Conservation (phyloP, 2,113 vertebrate genomes). For the Scophthalmus maximus region DNA sequence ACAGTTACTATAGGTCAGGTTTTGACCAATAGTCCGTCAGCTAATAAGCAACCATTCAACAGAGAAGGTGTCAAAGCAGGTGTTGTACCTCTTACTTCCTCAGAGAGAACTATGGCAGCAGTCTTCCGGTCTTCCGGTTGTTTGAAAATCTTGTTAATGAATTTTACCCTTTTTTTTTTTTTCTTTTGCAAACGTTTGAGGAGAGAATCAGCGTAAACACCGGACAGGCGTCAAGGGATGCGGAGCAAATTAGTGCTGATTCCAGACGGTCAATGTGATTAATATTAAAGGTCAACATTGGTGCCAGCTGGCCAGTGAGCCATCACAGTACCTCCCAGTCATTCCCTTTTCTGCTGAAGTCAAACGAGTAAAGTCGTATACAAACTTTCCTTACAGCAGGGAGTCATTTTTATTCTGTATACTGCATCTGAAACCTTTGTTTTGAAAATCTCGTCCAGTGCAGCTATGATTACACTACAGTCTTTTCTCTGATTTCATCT, state of each 20-base stretch:
- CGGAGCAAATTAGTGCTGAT: conserved; percentile 6
- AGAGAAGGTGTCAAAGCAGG: too few species aligned
- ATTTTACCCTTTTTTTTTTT: too few species aligned
- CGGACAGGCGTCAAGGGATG: background rate
- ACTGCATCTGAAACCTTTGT: conserved; percentile 6
- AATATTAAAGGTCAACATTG: conserved; percentile 21
- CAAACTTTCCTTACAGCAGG: background rate
- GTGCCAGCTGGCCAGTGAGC: conserved; percentile 25
- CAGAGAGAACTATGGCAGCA: too few species aligned
- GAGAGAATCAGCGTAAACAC: background rate
- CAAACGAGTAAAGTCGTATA: background rate
- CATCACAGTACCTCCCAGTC: conserved; percentile 10
- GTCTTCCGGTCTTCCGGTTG: too few species aligned
- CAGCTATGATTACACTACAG: conserved; percentile 29
- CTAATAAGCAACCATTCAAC: too few species aligned
- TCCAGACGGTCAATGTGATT: conserved; percentile 12
- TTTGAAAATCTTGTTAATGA: too few species aligned
- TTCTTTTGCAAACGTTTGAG: background rate
- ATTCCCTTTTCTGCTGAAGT: background rate
- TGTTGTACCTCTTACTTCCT: too few species aligned
- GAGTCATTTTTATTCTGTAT: conserved; percentile 3
- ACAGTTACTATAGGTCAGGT: too few species aligned
- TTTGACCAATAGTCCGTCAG: too few species aligned
- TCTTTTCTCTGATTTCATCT: conserved; percentile 49
- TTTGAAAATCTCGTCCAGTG: conserved; percentile 25